These are phyloP conservation scores for Thamnophis elegans DNA, from an alignment of 2,797 vertebrate genomes.

Conservation along the genomic window DNA sequence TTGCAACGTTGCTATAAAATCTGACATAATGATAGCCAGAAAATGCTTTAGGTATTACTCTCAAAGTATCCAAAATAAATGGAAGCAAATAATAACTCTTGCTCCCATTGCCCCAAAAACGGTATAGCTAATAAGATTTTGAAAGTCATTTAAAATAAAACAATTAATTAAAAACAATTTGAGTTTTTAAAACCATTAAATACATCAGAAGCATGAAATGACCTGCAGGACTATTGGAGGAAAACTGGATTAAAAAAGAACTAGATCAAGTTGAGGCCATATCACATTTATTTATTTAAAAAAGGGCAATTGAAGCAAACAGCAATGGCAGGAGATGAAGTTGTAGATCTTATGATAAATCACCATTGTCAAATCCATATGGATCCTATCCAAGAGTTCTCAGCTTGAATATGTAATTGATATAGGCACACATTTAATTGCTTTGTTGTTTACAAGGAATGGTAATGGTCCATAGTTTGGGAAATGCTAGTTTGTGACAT, in stretches of 20 bases:
- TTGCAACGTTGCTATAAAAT: not conserved
- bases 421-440: not conserved
- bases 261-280: not conserved
- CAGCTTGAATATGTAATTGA: not conserved
- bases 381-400: not conserved
- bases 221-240: not conserved
- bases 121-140: not conserved
- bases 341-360: not conserved
- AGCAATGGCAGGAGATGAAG: not conserved
- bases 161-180: not conserved
- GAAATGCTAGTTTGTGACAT: not conserved
- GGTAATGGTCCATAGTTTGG: not conserved
- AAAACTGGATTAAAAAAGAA: not conserved
- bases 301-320: not conserved
- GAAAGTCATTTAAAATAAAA: not conserved
- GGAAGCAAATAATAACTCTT: not conserved
- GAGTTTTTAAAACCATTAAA: not conserved
- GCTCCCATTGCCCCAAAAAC: not conserved
- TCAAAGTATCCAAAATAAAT: not conserved
- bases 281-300: not conserved
- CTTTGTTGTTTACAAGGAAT: not conserved
- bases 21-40: not conserved
- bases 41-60: not conserved
- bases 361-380: not conserved
- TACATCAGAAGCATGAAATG: not conserved